Evolutionary conservation across 2,113 vertebrate genomes (phyloP), one percentile per base, ranked within the genome.

Genomic region (Amazona vittata): DNA sequence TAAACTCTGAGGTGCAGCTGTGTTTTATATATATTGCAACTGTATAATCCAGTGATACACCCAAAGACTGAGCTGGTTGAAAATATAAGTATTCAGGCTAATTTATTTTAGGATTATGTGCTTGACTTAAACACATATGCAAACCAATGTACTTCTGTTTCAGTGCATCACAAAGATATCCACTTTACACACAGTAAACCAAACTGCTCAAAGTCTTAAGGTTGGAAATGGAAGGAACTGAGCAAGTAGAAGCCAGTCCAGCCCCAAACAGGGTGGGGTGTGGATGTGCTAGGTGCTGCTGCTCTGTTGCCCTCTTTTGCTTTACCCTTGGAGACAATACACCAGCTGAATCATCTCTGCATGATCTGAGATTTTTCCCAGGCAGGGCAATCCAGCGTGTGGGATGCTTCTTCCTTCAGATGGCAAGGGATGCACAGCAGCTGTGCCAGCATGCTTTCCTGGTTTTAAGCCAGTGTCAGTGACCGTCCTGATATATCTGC

Each of bases 351-450:
- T 44, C 0, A 2, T 25, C 22, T n/a, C 21, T 50, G 26, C 46
- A 18, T 0, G 2, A 52, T 11, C 29, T 29, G 22, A 0, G 1
- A 31, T 44, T 16, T 0, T 19, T 89, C 43, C 26, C 0, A 2
- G 39, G 20, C 64, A 33, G n/a, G 15, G 8, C 6, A 18, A 26
- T 21, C n/a, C 0, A 0, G 15, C 1, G 0, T 0, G 0, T 0
- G 0, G 29, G 24, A 77, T 20, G 21, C n/a, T 43, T 60, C 21
- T 29, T 71, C 53, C 47, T 64, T 81, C 43, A 62, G 68, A 55
- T 75, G 49, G 21, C 11, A n/a, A 75, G 8, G 5, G 25, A 22
- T 14, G 8, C 37, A 4, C 5, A 28, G 33, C 46, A 88, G 59
- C 59, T 17, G 0, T 5, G 10, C 44, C 59, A 70, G 52, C 49